Base-by-base conservation (phyloP, 2,113 vertebrate genomes). In the Neogobius melanostomus region DNA sequence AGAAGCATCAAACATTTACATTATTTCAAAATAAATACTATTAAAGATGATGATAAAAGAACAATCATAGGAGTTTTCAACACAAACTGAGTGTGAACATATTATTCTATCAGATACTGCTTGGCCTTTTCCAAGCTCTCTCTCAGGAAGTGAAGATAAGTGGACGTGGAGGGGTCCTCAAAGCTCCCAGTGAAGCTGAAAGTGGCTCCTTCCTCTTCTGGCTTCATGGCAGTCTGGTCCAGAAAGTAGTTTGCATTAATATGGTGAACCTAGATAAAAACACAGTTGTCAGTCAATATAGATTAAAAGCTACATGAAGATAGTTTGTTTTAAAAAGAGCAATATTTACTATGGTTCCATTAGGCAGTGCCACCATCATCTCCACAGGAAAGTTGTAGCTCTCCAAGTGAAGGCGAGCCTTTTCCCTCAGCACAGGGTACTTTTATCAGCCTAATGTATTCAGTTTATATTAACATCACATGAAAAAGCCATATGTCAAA, bases 331-430 rank as follows among this genome's bases (percentile, higher is more conserved):
- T 49, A 8, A n/a, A 62, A 15, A 36, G 21, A 50, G 11, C 47
- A 50, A 4, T 49, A 81, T 74, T 8, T 89, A 98, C 97, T 91
- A 99, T 95, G 0, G 97, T 98, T 82, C 98, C 97, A 0, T 98
- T 99, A 63, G 97, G 95, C 74, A 99, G 87, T 8, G 94, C 96
- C 82, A 99, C 90, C 93, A 99, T 95, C 95, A 99, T 99, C 90
- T 99, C 96, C 88, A 99, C 98, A 0, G 98, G 98, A 86, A 99
- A 99, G 87, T 84, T 98, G 88, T 99, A 99, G 64, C 96, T 96
- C 84, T 98, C 95, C 87, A 99, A 93, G 84, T 99, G 98, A 81
- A 98, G 90, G 46, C 84, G 85, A 0, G 98, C 98, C 87, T 95
- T 94, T 85, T 94, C 89, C 82, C 93, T 92, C 90, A 95, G 80